Conservation (phyloP, 2,888 invertebrate species). For the Platynereis dumerilii region DNA sequence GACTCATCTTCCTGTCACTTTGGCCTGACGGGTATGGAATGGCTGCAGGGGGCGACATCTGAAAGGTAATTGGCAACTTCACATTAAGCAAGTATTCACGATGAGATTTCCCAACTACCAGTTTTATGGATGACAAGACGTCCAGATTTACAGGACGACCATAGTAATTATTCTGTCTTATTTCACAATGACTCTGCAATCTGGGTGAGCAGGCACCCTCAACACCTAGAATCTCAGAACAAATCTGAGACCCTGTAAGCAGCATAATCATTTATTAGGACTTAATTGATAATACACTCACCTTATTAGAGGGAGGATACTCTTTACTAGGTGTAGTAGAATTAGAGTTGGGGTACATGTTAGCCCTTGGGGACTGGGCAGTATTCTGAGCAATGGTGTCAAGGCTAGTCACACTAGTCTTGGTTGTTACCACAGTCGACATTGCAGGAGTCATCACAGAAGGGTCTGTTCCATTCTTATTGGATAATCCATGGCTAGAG, state of each 20-base stretch:
- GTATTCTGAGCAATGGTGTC: slow-evolving; percentile 39
- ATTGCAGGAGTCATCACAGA: slow-evolving; percentile 7
- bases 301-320: slow-evolving; percentile 19
- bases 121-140: no score
- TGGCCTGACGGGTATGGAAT: slow-evolving; percentile 50
- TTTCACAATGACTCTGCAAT: no score
- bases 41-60: slow-evolving; percentile 44
- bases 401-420: slow-evolving; percentile 13
- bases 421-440: slow-evolving; percentile 9
- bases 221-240: no score
- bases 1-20: slow-evolving; percentile 52
- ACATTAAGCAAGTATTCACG: no score
- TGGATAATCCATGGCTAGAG: not conserved
- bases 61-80: not conserved
- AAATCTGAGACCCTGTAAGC: no score
- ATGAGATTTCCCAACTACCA: no score
- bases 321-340: slow-evolving; percentile 50
- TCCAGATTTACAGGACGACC: no score
- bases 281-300: no score
- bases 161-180: no score
- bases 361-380: slow-evolving; percentile 35
- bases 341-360: slow-evolving; percentile 46
- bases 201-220: no score
- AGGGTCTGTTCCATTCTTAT: not conserved
- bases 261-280: not conserved